Evolutionary conservation across 2,888 invertebrate genomes (phyloP).

Genomic region (Congeria kusceri): DNA sequence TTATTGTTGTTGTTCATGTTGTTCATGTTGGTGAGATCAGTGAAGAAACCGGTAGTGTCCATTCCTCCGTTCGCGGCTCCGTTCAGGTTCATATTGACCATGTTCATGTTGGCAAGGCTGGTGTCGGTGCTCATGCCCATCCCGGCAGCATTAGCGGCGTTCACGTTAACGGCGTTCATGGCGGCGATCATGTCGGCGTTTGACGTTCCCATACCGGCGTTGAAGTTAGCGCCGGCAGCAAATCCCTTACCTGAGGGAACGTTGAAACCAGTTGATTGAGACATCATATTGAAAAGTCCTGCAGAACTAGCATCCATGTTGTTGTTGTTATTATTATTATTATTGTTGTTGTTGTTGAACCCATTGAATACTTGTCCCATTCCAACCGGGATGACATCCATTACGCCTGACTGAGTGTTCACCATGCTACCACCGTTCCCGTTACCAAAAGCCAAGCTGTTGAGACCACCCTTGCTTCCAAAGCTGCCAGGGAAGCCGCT

Average conservation of each 20-base stretch:
- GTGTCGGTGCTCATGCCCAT: conserved; percentile 11
- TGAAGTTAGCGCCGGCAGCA: not conserved
- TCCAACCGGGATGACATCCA: not conserved
- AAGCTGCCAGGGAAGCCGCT: too few relatives aligned
- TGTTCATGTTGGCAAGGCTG: conserved; percentile 15
- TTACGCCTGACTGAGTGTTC: not conserved
- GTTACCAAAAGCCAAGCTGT: too few relatives aligned
- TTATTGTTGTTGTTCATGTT: not conserved
- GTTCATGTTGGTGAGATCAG: not conserved
- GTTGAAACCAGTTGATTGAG: not conserved
- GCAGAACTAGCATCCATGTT: not conserved
- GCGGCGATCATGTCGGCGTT: not conserved
- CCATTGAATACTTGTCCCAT: conserved; percentile 8
- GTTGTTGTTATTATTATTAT: conserved; percentile 27
- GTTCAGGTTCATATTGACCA: conserved; percentile 14
- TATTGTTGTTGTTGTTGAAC: conserved; percentile 28
- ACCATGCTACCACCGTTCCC: too few relatives aligned
- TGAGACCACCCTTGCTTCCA: too few relatives aligned
- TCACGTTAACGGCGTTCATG: not conserved
- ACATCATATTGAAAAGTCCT: not conserved
- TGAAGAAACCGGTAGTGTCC: not conserved
- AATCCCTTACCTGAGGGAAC: not conserved
- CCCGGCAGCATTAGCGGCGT: not conserved
- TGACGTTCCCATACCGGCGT: not conserved
- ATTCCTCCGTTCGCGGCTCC: not conserved